phyloP scores from a whole-genome alignment of 1,140 invertebrate species.

The Tetranychus cinnabarinus region DNA sequence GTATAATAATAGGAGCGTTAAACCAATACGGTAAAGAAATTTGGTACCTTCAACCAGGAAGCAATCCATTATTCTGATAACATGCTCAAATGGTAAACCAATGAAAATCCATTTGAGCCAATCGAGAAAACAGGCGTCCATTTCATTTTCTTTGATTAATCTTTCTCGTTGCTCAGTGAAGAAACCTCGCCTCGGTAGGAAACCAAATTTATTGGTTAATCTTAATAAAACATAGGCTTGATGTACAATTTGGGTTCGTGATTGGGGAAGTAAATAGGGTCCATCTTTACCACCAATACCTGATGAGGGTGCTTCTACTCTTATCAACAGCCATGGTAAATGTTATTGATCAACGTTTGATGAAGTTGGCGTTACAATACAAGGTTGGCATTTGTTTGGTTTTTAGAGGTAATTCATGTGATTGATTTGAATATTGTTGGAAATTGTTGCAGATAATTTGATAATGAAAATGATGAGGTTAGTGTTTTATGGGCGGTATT shows the following conservation, averaged over 20 bases:
- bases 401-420: not conserved
- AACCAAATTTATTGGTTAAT: constrained; percentile 70
- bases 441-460: too few species aligned
- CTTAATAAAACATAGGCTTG: constrained; percentile 47
- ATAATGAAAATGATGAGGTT: too few species aligned
- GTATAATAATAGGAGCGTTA: constrained; percentile 1
- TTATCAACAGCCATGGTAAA: not conserved
- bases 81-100: constrained; percentile 7
- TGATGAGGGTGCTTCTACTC: not conserved
- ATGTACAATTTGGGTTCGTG: constrained; percentile 74
- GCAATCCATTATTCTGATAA: constrained; percentile 11
- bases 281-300: constrained; percentile 36
- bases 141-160: constrained; percentile 2
- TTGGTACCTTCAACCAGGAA: constrained; percentile 10
- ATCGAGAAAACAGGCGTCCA: constrained; percentile 5
- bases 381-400: not conserved
- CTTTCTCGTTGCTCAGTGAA: not conserved
- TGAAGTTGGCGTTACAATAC: not conserved
- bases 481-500: too few species aligned
- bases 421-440: not conserved
- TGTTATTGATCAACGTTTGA: too few species aligned
- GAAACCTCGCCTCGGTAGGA: not conserved
- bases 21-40: constrained; percentile 9
- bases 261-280: constrained; percentile 76
- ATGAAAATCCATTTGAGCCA: constrained; percentile 11